A percentile compares a stretch with the other conserved stretches of the same genome.
Evolutionary conservation across 2,888 invertebrate species (phyloP).

Genomic region (Julus scanicus): DNA sequence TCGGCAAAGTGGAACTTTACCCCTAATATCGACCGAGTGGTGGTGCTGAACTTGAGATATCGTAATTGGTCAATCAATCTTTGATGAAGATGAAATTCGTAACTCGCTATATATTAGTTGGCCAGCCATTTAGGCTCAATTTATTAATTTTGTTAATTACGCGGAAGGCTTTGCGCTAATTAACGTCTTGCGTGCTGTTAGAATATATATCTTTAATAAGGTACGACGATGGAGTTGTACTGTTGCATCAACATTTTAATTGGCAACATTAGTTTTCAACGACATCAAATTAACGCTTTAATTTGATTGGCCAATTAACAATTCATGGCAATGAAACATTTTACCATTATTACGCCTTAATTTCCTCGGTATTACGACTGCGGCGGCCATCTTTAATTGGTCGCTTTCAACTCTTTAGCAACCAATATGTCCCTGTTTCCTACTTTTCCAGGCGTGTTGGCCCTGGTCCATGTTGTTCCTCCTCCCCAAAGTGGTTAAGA

Average conservation of each 20-base stretch:
- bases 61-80: background rate
- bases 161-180: background rate
- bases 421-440: too few species aligned
- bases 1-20: too few species aligned
- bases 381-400: background rate
- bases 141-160: background rate
- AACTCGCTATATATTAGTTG: background rate
- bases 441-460: too few species aligned
- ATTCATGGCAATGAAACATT: background rate
- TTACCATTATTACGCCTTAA: background rate
- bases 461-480: too few species aligned
- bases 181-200: background rate
- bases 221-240: background rate
- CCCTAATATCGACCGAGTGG: too few species aligned
- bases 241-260: conserved; percentile 9
- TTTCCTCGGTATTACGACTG: background rate
- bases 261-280: background rate
- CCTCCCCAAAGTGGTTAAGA: too few species aligned
- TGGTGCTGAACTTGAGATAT: too few species aligned
- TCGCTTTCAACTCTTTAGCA: too few species aligned
- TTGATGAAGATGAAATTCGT: background rate
- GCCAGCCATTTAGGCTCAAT: background rate
- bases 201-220: background rate
- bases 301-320: background rate
- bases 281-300: background rate